Conservation (phyloP, 2,113 vertebrate species). For the Podarcis raffonei region DNA sequence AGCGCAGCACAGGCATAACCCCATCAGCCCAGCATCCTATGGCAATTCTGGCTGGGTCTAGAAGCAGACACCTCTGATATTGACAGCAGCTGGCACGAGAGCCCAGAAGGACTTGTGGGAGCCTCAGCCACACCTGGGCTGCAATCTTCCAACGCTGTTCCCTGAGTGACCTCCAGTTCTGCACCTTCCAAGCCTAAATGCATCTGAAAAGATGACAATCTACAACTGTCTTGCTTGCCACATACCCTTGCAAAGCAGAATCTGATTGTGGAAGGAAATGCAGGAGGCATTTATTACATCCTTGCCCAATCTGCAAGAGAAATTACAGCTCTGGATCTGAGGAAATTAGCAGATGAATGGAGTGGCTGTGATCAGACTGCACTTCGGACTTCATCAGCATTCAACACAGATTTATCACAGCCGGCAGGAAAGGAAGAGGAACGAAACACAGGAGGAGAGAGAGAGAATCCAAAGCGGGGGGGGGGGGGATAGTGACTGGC, state of each 20-base stretch:
- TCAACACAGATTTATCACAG: not conserved
- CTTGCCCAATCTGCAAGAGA: not conserved
- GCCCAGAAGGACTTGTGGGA: not conserved
- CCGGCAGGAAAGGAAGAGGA: accelerated
- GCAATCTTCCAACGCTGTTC: accelerated
- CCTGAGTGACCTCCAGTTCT: accelerated
- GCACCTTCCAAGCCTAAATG: not conserved
- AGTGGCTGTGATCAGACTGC: slow-evolving; percentile 11
- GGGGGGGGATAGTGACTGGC: not conserved
- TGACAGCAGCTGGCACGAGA: no score
- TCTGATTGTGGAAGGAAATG: not conserved
- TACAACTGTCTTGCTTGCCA: not conserved
- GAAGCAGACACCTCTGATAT: not conserved
- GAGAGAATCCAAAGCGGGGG: not conserved
- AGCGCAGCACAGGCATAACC: no score
- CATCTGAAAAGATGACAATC: not conserved
- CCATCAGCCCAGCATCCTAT: no score
- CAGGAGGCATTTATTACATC: not conserved
- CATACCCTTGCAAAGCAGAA: not conserved
- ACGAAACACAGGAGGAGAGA: not conserved
- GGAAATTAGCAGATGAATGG: slow-evolving; percentile 24
- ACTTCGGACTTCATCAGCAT: slow-evolving; percentile 19
- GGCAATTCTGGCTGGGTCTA: no score
- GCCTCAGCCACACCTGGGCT: not conserved
- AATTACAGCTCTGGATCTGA: slow-evolving; percentile 11